These are phyloP conservation scores for Tupaia tana DNA, from an alignment of 2,113 vertebrate species.

Conservation along the genomic window DNA sequence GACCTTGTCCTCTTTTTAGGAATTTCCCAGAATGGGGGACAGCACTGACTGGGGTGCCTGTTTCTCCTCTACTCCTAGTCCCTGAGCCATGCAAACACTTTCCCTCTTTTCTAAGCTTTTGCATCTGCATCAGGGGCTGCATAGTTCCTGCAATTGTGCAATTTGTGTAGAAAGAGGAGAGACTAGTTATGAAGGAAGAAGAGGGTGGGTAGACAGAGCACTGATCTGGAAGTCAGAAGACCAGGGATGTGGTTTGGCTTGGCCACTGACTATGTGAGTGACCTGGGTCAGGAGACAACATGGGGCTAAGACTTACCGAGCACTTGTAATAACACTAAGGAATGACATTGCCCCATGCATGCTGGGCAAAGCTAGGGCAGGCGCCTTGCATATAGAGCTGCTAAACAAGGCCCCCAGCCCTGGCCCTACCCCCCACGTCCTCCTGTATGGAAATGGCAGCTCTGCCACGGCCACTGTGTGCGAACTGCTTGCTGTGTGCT, in stretches of 20 bases:
- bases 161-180: slow-evolving; percentile 9
- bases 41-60: not conserved
- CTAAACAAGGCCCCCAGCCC: not conserved
- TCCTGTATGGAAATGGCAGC: not conserved
- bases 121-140: not conserved
- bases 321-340: not conserved
- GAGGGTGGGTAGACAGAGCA: not conserved
- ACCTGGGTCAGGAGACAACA: not conserved
- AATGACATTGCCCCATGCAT: not conserved
- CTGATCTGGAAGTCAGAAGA: not conserved
- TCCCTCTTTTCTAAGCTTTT: not conserved
- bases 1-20: not conserved
- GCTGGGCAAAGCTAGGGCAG: not conserved
- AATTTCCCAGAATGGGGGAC: slow-evolving; percentile 17
- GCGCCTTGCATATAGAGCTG: not conserved
- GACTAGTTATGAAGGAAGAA: not conserved
- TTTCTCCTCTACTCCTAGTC: not conserved
- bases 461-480: not conserved
- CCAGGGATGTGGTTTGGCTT: not conserved
- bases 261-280: not conserved
- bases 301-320: not conserved
- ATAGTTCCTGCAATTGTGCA: not conserved
- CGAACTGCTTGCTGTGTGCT: not conserved
- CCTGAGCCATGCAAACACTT: not conserved
- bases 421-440: not conserved